Evolutionary conservation across 2,888 invertebrate species (phyloP).

Genomic region (Ichneumon xanthorius): DNA sequence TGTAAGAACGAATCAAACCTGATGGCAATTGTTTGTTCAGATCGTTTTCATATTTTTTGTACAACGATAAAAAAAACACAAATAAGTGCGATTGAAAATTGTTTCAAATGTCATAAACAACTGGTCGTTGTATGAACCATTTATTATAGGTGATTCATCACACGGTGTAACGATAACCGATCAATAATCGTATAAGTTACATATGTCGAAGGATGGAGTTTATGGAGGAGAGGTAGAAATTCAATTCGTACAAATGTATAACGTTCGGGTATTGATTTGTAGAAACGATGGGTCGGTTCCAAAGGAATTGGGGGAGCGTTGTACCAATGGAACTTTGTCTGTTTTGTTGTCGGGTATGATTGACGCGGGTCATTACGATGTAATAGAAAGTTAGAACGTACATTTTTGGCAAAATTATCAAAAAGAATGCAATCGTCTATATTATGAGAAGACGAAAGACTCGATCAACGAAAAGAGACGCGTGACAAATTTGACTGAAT

Average conservation of each 20-base stretch:
- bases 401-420: not conserved
- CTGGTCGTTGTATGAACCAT: not conserved
- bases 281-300: not conserved
- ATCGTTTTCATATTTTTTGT: too few relatives aligned
- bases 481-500: not conserved
- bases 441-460: not conserved
- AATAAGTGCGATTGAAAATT: too few relatives aligned
- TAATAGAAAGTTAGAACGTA: not conserved
- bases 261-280: constrained; percentile 1
- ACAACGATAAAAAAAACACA: too few relatives aligned
- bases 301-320: not conserved
- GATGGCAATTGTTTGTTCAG: too few relatives aligned
- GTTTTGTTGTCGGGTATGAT: not conserved
- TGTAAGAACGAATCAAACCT: too few relatives aligned
- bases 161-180: not conserved
- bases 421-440: not conserved
- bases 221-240: constrained; percentile 23
- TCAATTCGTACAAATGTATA: constrained; percentile 28
- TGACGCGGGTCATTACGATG: constrained; percentile 23
- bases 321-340: not conserved
- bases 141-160: not conserved
- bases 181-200: not conserved
- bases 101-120: not conserved
- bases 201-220: constrained; percentile 23
- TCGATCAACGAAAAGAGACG: not conserved